Evolutionary conservation across 1,140 invertebrate species (phyloP).

Genomic region (Mactra quadrangularis): DNA sequence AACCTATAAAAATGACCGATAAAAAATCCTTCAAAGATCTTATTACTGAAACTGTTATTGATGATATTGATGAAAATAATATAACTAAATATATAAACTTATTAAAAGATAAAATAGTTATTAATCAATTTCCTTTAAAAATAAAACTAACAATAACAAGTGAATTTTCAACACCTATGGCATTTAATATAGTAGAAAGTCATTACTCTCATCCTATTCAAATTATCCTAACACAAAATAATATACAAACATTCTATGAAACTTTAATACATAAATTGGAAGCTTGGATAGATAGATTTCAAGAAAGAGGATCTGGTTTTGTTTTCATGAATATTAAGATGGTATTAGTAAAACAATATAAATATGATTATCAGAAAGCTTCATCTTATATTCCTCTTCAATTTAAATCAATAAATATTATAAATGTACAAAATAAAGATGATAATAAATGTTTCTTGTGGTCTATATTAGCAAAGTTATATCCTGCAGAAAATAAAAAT

Average conservation of each 20-base stretch:
- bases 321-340: too few relatives aligned
- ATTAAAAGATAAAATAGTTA: background rate
- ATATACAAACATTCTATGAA: too few relatives aligned
- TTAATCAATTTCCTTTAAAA: background rate
- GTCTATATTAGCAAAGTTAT: slow-evolving; percentile 7
- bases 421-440: too few relatives aligned
- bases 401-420: too few relatives aligned
- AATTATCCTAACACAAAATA: background rate
- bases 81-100: slow-evolving; percentile 56
- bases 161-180: background rate
- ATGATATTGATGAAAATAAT: slow-evolving; percentile 55
- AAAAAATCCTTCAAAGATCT: slow-evolving; percentile 47
- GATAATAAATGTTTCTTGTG: slow-evolving; percentile 39
- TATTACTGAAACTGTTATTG: slow-evolving; percentile 11
- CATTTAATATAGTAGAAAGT: background rate
- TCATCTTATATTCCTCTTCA: too few relatives aligned
- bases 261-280: slow-evolving; percentile 48
- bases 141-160: background rate
- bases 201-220: background rate
- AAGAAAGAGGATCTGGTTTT: slow-evolving; percentile 22
- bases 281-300: slow-evolving; percentile 56
- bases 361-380: too few relatives aligned
- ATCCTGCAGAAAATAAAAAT: too few relatives aligned
- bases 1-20: slow-evolving; percentile 38
- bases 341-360: too few relatives aligned